Base-by-base conservation (phyloP, 2,113 vertebrate species). In the Albula goreensis region DNA sequence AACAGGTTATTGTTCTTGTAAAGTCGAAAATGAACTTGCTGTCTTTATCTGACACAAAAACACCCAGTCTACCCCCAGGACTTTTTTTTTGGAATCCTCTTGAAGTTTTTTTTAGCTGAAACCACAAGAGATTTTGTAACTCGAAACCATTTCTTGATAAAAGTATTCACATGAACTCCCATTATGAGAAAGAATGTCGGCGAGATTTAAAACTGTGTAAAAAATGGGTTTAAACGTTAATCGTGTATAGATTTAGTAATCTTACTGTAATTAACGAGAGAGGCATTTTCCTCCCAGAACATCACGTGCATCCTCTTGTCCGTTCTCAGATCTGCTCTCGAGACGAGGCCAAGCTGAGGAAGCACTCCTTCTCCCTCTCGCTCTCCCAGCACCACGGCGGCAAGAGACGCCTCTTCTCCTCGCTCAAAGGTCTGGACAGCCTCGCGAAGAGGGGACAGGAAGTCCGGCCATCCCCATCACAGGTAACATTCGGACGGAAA, bases 331-430 rank as follows among this genome's bases (percentile, higher is more conserved):
- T 99, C 87, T 99, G 98, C 87, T 99, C 98, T 84, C 95, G 98
- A 90, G 97, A 99, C 83, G 97, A 98, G 90, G 93, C 97, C 80
- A 96, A 96, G 8, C 93, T 98, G 85, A 95, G 97, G 89, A 97
- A 97, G 87, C 96, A 97, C 83, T 98, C 97, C 0, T 88, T 98
- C 60, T 98, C 97, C 0, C 88, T 98, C 60, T 98, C 98, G 31
- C 89, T 98, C 87, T 97, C 95, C 0, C 96, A 96, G 88, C 92
- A 90, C 80, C 91, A 93, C 81, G 92, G 87, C 89, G 93, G 89
- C 87, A 99, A 97, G 93, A 96, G 95, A 93, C 95, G 98, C 50
- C 93, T 99, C 19, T 99, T 99, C 94, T 99, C 98, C 31, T 99
- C 98, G 0, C 94, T 99, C 0, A 99, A 99, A 94, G 98, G 97